phyloP scores from a whole-genome alignment of 2,888 invertebrate genomes.

The Amiota communis region DNA sequence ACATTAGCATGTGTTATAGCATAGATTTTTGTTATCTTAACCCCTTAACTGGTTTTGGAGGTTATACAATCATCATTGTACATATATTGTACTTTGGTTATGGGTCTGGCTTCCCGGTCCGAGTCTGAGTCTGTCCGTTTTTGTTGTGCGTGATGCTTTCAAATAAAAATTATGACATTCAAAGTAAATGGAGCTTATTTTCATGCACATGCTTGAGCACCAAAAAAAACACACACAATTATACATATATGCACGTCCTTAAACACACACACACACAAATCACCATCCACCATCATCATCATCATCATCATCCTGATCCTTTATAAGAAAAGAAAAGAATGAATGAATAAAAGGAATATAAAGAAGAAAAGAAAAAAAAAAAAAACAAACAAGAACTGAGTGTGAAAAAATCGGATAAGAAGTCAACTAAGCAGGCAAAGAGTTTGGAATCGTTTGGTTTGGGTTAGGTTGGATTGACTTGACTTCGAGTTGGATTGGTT shows the following conservation, averaged over 20 bases:
- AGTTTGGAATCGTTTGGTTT: too few relatives aligned
- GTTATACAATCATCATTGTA: too few relatives aligned
- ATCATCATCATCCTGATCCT: too few relatives aligned
- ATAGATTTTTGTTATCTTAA: too few relatives aligned
- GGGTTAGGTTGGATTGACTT: too few relatives aligned
- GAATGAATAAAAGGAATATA: neutral
- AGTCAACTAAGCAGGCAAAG: neutral
- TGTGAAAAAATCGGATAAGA: slow-evolving; percentile 30
- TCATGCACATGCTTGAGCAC: slow-evolving; percentile 21
- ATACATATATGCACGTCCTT: slow-evolving; percentile 40
- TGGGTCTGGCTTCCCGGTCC: too few relatives aligned
- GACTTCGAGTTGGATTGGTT: too few relatives aligned
- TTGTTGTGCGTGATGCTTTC: slow-evolving; percentile 60
- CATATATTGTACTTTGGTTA: too few relatives aligned
- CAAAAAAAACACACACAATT: slow-evolving; percentile 39
- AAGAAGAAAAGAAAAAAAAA: neutral
- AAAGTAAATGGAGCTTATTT: slow-evolving; percentile 64
- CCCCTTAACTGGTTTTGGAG: too few relatives aligned
- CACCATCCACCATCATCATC: neutral
- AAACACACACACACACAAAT: neutral
- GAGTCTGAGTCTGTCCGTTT: too few relatives aligned
- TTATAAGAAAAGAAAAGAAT: neutral
- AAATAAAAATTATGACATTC: slow-evolving; percentile 66
- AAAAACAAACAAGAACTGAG: slow-evolving; percentile 3
- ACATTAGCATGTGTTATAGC: too few relatives aligned